phyloP scores from a whole-genome alignment of 2,113 vertebrate genomes.

The Phaethon lepturus region DNA sequence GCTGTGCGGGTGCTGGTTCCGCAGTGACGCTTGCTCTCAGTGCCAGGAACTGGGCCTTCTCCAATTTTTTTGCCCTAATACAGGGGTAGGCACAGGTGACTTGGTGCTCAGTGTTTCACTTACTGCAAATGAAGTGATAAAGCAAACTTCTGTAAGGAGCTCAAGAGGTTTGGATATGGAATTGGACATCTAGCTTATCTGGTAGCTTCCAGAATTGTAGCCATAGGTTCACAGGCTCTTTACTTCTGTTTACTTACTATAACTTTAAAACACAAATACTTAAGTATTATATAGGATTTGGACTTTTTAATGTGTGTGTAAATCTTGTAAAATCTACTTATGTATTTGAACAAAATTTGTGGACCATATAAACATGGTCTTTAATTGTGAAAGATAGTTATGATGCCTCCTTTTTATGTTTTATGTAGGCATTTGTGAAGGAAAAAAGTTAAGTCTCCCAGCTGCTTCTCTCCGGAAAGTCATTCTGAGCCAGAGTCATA shows the following conservation, averaged over 20 bases:
- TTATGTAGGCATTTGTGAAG: neutral
- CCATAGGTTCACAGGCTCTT: neutral
- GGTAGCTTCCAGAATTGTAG: neutral
- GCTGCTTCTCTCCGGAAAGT: neutral
- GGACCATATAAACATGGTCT: neutral
- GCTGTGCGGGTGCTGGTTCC: neutral
- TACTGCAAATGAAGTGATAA: fast-evolving
- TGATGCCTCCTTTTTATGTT: neutral
- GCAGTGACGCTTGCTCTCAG: too few relatives aligned
- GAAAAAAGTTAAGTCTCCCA: neutral
- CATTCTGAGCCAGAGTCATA: neutral
- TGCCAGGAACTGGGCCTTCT: neutral
- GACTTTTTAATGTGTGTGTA: neutral
- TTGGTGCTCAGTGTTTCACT: neutral
- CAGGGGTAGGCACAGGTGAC: neutral
- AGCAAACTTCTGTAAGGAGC: neutral
- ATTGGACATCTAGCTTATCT: neutral
- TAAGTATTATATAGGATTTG: neutral
- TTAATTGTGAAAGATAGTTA: neutral
- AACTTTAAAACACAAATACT: neutral
- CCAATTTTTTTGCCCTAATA: neutral
- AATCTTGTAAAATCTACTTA: neutral
- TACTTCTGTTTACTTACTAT: neutral
- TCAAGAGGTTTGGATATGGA: neutral
- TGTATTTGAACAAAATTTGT: neutral